A percentile compares a stretch with the other conserved stretches of the same genome.
Evolutionary conservation across 2,113 vertebrate genomes (phyloP).

Genomic region (Syngnathoides biaculeatus): DNA sequence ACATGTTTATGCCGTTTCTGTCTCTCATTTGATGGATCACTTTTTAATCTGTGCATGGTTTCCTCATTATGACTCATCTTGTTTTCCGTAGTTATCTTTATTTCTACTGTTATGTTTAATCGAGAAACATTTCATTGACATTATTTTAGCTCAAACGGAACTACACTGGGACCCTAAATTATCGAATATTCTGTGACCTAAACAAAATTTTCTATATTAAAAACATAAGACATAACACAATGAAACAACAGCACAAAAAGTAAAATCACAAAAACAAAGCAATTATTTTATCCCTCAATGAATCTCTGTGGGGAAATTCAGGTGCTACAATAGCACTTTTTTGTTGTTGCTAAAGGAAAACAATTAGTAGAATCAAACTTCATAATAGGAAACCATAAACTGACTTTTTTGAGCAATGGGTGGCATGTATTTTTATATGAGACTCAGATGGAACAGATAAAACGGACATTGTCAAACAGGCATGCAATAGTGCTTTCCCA

Average conservation of each 20-base stretch:
- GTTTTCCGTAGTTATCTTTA: not conserved
- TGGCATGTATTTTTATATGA: not conserved
- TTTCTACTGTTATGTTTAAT: not conserved
- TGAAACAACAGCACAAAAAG: not conserved
- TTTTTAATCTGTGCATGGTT: not conserved
- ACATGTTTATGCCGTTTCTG: conserved; percentile 4
- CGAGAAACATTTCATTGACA: not conserved
- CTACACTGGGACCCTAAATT: too few relatives aligned
- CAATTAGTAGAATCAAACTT: too few relatives aligned
- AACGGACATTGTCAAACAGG: too few relatives aligned
- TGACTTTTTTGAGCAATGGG: too few relatives aligned
- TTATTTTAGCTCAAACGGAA: not conserved
- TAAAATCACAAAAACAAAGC: not conserved
- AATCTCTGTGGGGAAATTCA: not conserved
- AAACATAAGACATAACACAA: not conserved
- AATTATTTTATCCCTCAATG: not conserved
- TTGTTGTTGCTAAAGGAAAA: too few relatives aligned
- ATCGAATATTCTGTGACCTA: too few relatives aligned
- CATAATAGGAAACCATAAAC: too few relatives aligned
- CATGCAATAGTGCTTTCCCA: too few relatives aligned
- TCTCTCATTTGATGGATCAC: conserved; percentile 1
- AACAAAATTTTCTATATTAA: not conserved
- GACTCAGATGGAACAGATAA: too few relatives aligned
- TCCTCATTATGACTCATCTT: conserved; percentile 16
- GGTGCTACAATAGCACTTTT: not conserved